phyloP scores from a whole-genome alignment of 2,797 vertebrate species.

The Eospalax fontanierii region DNA sequence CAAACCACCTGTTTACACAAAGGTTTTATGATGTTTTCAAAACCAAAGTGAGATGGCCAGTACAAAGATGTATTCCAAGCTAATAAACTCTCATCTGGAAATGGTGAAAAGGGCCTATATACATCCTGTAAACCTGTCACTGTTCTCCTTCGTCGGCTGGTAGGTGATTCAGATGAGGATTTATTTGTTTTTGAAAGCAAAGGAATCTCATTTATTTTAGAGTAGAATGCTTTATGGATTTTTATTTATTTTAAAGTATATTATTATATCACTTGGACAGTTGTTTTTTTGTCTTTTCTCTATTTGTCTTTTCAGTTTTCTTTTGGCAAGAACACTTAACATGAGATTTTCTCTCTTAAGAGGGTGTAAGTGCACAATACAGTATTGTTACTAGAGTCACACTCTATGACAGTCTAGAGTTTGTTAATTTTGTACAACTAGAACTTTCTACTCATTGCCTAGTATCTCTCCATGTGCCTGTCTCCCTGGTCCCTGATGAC shows the following conservation, averaged over 20 bases:
- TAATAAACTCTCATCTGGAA: not conserved
- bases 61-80: not conserved
- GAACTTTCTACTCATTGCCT: too few relatives aligned
- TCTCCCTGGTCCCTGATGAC: not conserved
- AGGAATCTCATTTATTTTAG: not conserved
- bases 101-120: not conserved
- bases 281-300: not conserved
- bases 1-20: not conserved
- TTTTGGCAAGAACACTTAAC: not conserved
- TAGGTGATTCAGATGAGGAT: not conserved
- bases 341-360: not conserved
- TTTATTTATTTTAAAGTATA: conserved; percentile 1
- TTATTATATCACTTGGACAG: not conserved
- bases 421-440: too few relatives aligned
- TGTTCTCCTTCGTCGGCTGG: not conserved
- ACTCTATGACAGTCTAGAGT: too few relatives aligned
- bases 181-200: not conserved
- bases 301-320: not conserved
- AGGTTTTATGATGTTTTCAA: not conserved
- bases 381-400: not conserved
- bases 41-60: not conserved
- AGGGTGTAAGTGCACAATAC: not conserved
- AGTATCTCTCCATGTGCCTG: too few relatives aligned
- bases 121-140: not conserved
- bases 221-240: not conserved